These are phyloP conservation scores for Hypomecis atomaria DNA, from an alignment of 2,888 invertebrate species.

Conservation along the genomic window DNA sequence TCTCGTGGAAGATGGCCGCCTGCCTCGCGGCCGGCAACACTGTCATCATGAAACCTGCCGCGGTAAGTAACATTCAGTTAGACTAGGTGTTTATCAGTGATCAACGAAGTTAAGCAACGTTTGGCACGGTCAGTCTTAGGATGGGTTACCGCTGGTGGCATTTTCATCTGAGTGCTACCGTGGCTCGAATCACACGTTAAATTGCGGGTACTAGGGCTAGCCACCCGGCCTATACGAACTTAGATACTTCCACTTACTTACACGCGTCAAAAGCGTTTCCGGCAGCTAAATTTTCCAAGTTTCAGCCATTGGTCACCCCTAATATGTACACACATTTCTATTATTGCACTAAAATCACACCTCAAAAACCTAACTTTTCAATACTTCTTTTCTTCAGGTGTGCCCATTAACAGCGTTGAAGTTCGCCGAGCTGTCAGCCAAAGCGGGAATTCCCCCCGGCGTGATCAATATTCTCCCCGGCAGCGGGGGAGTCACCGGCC, in stretches of 20 bases:
- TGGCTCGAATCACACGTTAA: no score
- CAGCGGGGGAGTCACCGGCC: conserved; percentile 91
- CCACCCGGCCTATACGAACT: no score
- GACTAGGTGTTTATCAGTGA: neutral
- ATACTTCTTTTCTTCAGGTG: conserved; percentile 67
- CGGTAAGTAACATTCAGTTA: conserved; percentile 75
- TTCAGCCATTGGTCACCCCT: no score
- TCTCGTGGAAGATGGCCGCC: conserved; percentile 99
- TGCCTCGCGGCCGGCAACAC: conserved; percentile 98
- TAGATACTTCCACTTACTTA: no score
- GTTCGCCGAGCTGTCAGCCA: conserved; percentile 95
- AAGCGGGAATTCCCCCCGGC: conserved; percentile 97
- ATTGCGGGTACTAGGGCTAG: no score
- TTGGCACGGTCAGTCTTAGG: neutral
- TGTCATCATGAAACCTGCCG: conserved; percentile 97
- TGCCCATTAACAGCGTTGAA: conserved; percentile 97
- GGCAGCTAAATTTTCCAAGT: no score
- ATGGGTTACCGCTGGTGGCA: neutral
- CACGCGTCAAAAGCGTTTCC: no score
- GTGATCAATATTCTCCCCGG: conserved; percentile 97
- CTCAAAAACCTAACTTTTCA: neutral
- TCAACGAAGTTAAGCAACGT: neutral
- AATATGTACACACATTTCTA: no score
- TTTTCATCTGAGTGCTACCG: no score
- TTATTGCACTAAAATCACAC: no score